Evolutionary conservation across 2,113 vertebrate species (phyloP).

Genomic region (Melanocharis versteri): DNA sequence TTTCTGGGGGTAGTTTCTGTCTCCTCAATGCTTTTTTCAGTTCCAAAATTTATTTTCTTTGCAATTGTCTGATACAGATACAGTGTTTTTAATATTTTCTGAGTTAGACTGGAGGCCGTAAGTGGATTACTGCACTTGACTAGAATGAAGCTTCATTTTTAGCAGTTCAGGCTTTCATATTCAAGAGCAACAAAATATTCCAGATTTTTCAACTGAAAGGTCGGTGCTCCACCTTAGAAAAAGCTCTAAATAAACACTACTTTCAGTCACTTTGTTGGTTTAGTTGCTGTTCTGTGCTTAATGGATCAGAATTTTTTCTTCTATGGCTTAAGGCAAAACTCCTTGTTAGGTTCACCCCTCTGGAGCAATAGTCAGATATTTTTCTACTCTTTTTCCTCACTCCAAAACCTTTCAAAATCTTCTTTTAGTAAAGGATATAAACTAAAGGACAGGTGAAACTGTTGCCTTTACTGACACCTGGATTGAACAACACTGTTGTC

Average conservation of each 20-base stretch:
- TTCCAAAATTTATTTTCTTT: neutral
- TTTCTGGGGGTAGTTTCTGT: neutral
- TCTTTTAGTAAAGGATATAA: neutral
- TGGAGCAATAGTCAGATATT: neutral
- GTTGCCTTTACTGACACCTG: neutral
- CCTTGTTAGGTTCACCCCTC: neutral
- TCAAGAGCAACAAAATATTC: neutral
- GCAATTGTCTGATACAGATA: neutral
- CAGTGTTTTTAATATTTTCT: neutral
- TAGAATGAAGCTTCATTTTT: neutral
- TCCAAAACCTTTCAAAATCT: neutral
- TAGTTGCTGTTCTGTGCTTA: neutral
- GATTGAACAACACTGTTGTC: neutral
- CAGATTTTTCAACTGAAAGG: neutral
- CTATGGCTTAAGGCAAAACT: neutral
- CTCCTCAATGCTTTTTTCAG: neutral
- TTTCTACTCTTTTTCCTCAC: neutral
- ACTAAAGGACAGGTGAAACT: neutral
- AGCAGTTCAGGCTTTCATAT: neutral
- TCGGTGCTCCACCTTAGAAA: neutral
- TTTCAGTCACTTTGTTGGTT: neutral
- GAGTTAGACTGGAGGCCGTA: neutral
- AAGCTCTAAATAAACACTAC: neutral
- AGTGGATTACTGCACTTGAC: neutral
- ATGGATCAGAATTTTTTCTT: neutral